Base-by-base conservation (phyloP, 2,888 invertebrate genomes). In the Steinernema scapterisci region DNA sequence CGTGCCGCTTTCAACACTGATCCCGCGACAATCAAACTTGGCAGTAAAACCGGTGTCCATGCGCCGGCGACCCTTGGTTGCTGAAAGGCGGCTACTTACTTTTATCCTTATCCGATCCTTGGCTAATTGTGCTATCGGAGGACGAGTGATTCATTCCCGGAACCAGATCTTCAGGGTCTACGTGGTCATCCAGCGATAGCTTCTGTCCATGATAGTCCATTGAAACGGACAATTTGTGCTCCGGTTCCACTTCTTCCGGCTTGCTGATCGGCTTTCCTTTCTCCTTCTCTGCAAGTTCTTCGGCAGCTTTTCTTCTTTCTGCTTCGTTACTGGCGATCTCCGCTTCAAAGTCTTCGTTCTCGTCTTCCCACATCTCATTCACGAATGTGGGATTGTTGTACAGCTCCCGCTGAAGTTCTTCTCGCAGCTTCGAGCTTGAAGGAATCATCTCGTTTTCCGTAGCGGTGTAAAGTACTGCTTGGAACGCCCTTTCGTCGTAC, bases 401-500 rank as follows among this genome's bases (percentile, higher is more conserved):
- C 6, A 48, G 48, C n/a, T 48, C 48, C 19, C 19, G 5, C 3
- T n/a, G 16, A 48, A 48, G 48, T 19, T 48, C 48, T 19, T 48
- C 48, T 19, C 48, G 16, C 2, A 48, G 48, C 19, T 48, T 48
- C 2, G 48, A 5, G 13, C 48, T 48, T 19, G 48, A 48, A 19
- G 48, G 48, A 13, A 48, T 48, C 48, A 48, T 16, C 13, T 48
- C 48, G 48, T 19, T 48, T 48, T 48, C 48, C n/a, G 19, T 19
- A 3, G 76, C 75, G 16, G 75, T 77, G 44, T 76, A 75, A 1
- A 63, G 70, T 21, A 77, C 73, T 9, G 70, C 38, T 21, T 48
- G 31, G 43, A 72, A 76, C 5, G 74, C 73, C 27, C 31, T 31
- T 70, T 63, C 71, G 73, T 81, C 79, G 52, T 81, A 78, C 16